Conservation (phyloP, 1,140 invertebrate genomes). For the Phymorhynchus buccinoides region DNA sequence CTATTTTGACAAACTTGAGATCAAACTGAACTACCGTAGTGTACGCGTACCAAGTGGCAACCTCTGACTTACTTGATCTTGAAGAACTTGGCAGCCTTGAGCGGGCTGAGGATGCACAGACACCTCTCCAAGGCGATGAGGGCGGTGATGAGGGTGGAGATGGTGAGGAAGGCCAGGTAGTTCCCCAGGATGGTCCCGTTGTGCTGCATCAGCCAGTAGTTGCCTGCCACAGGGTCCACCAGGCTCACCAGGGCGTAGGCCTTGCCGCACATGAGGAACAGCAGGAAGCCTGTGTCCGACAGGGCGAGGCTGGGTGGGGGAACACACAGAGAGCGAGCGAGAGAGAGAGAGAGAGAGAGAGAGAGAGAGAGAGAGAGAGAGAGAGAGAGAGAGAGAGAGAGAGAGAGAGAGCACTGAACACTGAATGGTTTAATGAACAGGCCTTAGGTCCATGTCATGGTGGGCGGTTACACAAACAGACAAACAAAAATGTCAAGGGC, state of each 20-base stretch:
- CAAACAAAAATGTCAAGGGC: too few species aligned
- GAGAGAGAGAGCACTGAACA: too few species aligned
- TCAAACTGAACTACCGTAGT: too few species aligned
- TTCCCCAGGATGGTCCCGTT: neutral
- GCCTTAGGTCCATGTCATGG: too few species aligned
- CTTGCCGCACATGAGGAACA: slow-evolving; percentile 15
- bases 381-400: too few species aligned
- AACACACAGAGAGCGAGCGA: too few species aligned
- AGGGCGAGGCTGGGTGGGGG: neutral
- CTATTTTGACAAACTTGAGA: too few species aligned
- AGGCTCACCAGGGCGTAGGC: neutral
- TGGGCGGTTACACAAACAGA: too few species aligned
- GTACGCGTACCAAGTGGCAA: too few species aligned
- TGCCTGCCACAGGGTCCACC: neutral
- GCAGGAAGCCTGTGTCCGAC: neutral
- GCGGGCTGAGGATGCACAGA: neutral
- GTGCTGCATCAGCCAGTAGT: slow-evolving; percentile 4
- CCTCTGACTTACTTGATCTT: neutral
- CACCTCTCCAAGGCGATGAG: slow-evolving; percentile 6
- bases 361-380: too few species aligned
- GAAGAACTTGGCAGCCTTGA: slow-evolving; percentile 1
- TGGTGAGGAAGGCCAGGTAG: slow-evolving; percentile 3
- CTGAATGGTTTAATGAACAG: too few species aligned
- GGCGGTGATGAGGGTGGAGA: neutral
- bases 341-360: too few species aligned